These are phyloP conservation scores for Charina bottae DNA, from an alignment of 2,113 vertebrate genomes.

Conservation along the genomic window DNA sequence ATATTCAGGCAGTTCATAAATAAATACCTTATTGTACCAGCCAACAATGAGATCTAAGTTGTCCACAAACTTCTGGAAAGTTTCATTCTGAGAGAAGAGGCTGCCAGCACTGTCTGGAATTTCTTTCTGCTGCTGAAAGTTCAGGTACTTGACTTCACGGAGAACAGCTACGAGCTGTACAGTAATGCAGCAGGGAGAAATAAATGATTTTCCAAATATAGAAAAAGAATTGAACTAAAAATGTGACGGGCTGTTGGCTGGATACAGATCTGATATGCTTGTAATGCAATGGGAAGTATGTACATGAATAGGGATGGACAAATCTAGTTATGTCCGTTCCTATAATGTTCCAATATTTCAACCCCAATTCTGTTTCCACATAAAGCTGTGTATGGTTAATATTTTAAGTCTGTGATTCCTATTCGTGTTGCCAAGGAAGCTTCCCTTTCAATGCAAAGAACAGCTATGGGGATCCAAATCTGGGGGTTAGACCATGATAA, in stretches of 20 bases:
- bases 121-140: slow-evolving; percentile 69
- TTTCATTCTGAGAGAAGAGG: slow-evolving; percentile 72
- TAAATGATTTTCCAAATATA: accelerated
- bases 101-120: slow-evolving; percentile 59
- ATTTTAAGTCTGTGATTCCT: not conserved
- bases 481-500: not conserved
- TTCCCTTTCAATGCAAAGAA: not conserved
- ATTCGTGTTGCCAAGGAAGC: not conserved
- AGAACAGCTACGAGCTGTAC: slow-evolving; percentile 74
- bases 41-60: slow-evolving; percentile 76
- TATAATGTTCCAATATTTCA: not conserved
- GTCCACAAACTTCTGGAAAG: slow-evolving; percentile 74
- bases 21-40: slow-evolving; percentile 82
- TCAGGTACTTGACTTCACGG: slow-evolving; percentile 79
- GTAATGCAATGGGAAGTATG: not conserved
- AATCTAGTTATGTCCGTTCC: not conserved
- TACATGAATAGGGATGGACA: not conserved
- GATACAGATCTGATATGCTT: not conserved
- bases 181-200: accelerated
- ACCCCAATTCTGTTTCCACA: not conserved
- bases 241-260: not conserved
- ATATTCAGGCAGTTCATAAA: not conserved
- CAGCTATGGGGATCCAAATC: too few relatives aligned
- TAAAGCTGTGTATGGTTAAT: not conserved
- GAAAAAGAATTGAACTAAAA: accelerated